These are phyloP conservation scores for Oopsacas minuta DNA, from an alignment of 37 sponge, comb jelly and placozoan genomes.

Conservation along the genomic window DNA sequence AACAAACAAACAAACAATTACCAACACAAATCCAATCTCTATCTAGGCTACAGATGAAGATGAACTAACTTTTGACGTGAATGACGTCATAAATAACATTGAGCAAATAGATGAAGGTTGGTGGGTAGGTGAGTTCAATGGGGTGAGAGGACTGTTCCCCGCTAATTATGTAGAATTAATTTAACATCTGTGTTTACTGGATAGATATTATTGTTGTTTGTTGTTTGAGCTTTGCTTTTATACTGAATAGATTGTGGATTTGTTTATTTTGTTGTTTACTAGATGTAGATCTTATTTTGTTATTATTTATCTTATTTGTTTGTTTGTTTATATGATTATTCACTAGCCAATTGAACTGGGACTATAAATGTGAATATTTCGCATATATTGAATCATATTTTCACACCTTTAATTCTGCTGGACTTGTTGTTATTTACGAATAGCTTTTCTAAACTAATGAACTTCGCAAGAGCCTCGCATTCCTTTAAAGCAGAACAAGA, in stretches of 20 bases:
- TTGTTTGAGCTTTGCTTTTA: no score
- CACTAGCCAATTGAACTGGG: no score
- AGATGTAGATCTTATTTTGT: no score
- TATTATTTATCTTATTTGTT: no score
- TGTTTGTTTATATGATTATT: no score
- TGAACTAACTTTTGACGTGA: constrained; percentile 75
- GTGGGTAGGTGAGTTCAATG: constrained; percentile 66
- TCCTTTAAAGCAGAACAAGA: not conserved
- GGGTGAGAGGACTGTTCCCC: constrained; percentile 60
- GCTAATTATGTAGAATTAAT: constrained; percentile 66
- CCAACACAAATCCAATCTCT: not conserved
- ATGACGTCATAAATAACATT: constrained; percentile 69
- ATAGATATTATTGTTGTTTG: no score
- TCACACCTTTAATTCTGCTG: not conserved
- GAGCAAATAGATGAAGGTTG: constrained; percentile 73
- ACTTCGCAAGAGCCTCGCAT: not conserved
- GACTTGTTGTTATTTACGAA: not conserved
- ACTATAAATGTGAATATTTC: no score
- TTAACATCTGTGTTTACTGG: constrained; percentile 27
- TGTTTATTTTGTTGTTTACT: no score
- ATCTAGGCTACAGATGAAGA: constrained; percentile 37
- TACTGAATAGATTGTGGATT: no score
- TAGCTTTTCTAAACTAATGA: not conserved
- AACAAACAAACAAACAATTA: no score
- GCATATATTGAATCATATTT: not conserved